Evolutionary conservation across 2,113 vertebrate species (phyloP), one percentile per base, ranked within the genome.

Genomic region (Siphamia tubifer): DNA sequence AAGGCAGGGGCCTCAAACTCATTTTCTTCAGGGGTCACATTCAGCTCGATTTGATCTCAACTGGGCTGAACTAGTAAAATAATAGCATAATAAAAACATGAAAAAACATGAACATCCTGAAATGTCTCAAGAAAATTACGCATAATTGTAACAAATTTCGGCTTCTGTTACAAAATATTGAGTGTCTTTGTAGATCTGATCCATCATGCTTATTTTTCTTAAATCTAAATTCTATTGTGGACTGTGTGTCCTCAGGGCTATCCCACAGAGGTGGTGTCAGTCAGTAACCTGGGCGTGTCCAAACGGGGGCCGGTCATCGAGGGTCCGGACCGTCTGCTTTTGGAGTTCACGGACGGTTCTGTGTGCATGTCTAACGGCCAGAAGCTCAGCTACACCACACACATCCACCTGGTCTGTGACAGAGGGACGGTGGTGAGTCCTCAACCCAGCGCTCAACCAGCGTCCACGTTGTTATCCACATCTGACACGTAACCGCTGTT

Each of bases 231-330:
- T 2, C 6, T 8, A 0, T 40, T 32, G 68, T 15, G 13, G 15
- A 3, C 13, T 6, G 2, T 40, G 10, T 54, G 17, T 62, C 42
- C 38, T 25, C 77, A 93, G 92, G 87, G 77, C 15, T 53, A 35
- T 5, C 9, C n/a, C 0, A 56, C 74, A 5, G 96, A 97, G 77
- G 85, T 77, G 0, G 93, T 94, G 0, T 93, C 95, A 1, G 90
- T 96, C 80, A 94, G 93, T 42, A 99, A 96, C 84, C 84, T 98
- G 89, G 98, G 98, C 2, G 8, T 95, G 13, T 95, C 94, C 23
- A 91, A 77, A 68, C 86, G 86, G 4, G 93, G 93, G 1, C 94
- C 96, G 0, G 23, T 90, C 58, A 89, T 99, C 31, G 92, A 95
- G 79, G 87, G 60, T 0, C 86, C 52, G 0, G 92, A 94, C 74